Evolutionary conservation across 2,797 vertebrate genomes (phyloP).

Genomic region (Atherinosoma microstoma): DNA sequence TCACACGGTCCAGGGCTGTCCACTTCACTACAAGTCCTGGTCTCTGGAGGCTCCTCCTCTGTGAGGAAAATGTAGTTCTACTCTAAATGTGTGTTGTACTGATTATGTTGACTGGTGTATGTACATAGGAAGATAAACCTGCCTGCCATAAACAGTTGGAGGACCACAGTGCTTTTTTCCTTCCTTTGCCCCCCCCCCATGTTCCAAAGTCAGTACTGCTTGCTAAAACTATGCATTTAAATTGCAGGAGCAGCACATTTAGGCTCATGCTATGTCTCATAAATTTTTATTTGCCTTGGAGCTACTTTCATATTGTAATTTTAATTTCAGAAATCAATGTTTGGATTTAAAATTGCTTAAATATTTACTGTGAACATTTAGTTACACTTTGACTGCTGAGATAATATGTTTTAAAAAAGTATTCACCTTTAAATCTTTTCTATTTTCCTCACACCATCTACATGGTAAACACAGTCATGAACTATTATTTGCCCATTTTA

Average conservation of each 20-base stretch:
- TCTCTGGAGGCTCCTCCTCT: slow-evolving; percentile 45
- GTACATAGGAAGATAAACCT: slow-evolving; percentile 43
- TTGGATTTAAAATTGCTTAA: slow-evolving; percentile 30
- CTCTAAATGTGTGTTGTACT: slow-evolving; percentile 40
- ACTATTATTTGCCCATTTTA: slow-evolving; percentile 43
- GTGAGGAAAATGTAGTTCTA: slow-evolving; percentile 38
- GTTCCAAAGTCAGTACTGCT: slow-evolving; percentile 4
- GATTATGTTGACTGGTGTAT: slow-evolving; percentile 58
- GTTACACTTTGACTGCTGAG: slow-evolving; percentile 10
- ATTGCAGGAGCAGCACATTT: slow-evolving; percentile 18
- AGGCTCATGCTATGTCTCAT: slow-evolving; percentile 17
- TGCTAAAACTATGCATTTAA: slow-evolving; percentile 30
- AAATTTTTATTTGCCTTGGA: slow-evolving; percentile 24
- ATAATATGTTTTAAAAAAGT: slow-evolving; percentile 23
- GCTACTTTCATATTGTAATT: slow-evolving; percentile 2
- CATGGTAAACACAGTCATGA: slow-evolving; percentile 37
- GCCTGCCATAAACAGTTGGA: slow-evolving; percentile 15
- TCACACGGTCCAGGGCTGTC: slow-evolving; percentile 58
- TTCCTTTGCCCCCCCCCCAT: neutral
- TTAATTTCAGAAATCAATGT: slow-evolving; percentile 27
- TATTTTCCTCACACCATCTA: slow-evolving; percentile 15
- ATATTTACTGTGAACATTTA: slow-evolving; percentile 31
- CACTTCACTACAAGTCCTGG: slow-evolving; percentile 36
- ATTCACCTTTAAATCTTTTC: slow-evolving; percentile 17
- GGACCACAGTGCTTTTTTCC: neutral